Evolutionary conservation across 2,888 invertebrate species (phyloP), one percentile per base, ranked within the genome.

Genomic region (Pheosia gnoma): DNA sequence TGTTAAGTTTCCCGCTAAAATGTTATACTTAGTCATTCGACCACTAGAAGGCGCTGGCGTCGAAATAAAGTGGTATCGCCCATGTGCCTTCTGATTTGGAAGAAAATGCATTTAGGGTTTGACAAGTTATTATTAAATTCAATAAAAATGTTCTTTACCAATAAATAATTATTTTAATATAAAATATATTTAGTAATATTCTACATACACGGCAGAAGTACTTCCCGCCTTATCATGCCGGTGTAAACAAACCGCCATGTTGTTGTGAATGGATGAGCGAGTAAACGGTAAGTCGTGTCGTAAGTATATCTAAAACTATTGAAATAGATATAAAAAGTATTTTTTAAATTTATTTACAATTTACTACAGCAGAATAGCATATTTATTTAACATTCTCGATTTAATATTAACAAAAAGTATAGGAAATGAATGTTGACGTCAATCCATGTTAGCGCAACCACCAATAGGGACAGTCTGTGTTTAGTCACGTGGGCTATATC

Each of bases 161-260:
- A 60, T 61, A 66, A 77, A 77, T 75, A 45, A 71, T 86, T 77
- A 81, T 86, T 89, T 85, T 75, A 74, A 66, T 66, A 72, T 62
- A 62, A 54, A 67, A 41, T 72, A 67, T 69, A 68, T 59, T 61
- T 59, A 66, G 62, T 74, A 72, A 74, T 67, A n/a, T 61, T 62
- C 47, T 72, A 75, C 82, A 84, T 63, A 81, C 82, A 70, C 79
- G 66, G 59, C 66, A 74, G 69, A 85, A 89, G 74, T 83, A 82
- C 86, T 92, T 92, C 90, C 91, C 91, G 92, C 91, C 89, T 91
- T 88, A 86, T 89, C 89, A 89, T 89, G 93, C 94, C 94, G 94
- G 94, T 94, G 94, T 94, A 94, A 94, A 94, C 94, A 94, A 94
- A 94, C 91, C 89, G 93, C 93, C 94, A 94, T 93, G 87, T 94